A percentile compares a stretch with the other conserved stretches of the same genome.
phyloP scores from a whole-genome alignment of 1,140 invertebrate genomes.

The Drosophila pachea region DNA sequence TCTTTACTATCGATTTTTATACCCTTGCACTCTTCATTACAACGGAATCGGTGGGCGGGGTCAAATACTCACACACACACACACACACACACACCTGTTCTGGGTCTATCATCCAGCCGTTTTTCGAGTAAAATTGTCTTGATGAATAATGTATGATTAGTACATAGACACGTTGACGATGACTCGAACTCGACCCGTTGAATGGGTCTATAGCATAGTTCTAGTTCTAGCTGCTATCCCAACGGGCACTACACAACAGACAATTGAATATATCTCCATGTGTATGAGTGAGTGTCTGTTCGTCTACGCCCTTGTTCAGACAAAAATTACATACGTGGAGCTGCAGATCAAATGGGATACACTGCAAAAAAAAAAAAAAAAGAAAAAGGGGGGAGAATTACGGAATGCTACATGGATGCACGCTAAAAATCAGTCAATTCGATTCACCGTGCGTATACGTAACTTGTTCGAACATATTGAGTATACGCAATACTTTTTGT shows the following conservation, averaged over 20 bases:
- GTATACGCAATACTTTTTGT: neutral
- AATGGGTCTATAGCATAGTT: constrained; percentile 23
- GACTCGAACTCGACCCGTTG: constrained; percentile 54
- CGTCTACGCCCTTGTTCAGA: constrained; percentile 17
- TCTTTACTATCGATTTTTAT: constrained; percentile 70
- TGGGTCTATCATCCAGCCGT: constrained; percentile 60
- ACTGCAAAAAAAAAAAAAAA: constrained; percentile 3
- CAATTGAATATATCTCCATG: constrained; percentile 1
- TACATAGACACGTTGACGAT: constrained; percentile 73
- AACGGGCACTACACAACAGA: constrained; percentile 19
- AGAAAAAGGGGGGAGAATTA: neutral
- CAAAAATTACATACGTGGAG: constrained; percentile 38
- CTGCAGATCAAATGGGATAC: constrained; percentile 11
- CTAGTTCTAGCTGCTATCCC: neutral
- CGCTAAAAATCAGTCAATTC: too few species aligned
- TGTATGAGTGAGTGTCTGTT: constrained; percentile 5
- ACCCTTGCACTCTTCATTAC: constrained; percentile 53
- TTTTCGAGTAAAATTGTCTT: constrained; percentile 74
- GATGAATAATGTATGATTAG: constrained; percentile 75
- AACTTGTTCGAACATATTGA: too few species aligned
- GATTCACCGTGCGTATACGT: neutral
- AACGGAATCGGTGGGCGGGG: neutral
- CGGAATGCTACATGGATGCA: too few species aligned
- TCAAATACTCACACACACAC: neutral
- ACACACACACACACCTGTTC: neutral